Conservation (phyloP, 2,797 vertebrate species). For the Microhierax caerulescens region DNA sequence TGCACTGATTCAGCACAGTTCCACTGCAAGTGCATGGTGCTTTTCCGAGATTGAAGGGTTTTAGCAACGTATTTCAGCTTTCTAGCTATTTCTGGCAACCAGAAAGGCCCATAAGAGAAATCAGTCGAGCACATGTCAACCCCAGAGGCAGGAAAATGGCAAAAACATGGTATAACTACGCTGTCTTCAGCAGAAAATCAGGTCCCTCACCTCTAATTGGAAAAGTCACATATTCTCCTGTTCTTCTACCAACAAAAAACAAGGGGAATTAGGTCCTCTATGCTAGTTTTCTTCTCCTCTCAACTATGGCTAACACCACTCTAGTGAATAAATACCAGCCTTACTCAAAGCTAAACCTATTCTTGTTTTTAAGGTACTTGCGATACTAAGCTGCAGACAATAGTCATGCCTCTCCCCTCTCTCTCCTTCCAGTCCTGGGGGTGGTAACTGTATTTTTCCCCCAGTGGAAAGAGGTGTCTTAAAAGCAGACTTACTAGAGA, state of each 20-base stretch:
- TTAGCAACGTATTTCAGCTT: not conserved
- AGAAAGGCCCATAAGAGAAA: not conserved
- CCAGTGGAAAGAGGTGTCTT: not conserved
- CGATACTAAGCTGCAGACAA: not conserved
- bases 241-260: not conserved
- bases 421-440: not conserved
- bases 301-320: not conserved
- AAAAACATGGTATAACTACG: not conserved
- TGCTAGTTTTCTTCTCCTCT: not conserved
- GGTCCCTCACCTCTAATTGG: not conserved
- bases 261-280: not conserved
- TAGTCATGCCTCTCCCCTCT: not conserved
- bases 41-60: not conserved
- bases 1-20: not conserved
- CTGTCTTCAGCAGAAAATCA: not conserved
- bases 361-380: not conserved
- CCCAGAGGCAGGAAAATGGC: not conserved
- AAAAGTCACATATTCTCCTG: not conserved
- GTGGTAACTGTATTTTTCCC: not conserved
- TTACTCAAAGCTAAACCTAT: not conserved
- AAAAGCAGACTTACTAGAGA: not conserved
- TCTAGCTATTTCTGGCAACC: not conserved
- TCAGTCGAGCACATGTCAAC: accelerated
- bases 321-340: not conserved
- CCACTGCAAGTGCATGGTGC: not conserved